These are phyloP conservation scores for Panulirus ornatus DNA, from an alignment of 1,140 invertebrate species.

Conservation along the genomic window DNA sequence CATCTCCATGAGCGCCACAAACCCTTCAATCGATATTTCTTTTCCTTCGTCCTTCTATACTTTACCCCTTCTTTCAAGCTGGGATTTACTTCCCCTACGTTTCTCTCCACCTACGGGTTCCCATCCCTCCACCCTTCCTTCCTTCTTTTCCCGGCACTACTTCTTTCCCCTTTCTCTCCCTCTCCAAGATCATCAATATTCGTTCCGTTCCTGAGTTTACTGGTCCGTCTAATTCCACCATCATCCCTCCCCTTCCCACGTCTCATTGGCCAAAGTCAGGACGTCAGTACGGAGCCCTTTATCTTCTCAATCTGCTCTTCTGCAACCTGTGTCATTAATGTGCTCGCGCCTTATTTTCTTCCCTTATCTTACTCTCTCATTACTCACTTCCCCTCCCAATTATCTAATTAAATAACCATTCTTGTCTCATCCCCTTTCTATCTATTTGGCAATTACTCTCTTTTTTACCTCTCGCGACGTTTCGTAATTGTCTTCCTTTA, in stretches of 20 bases:
- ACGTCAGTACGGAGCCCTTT: background rate
- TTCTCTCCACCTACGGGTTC: background rate
- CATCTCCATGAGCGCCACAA: background rate
- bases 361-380: conserved; percentile 13
- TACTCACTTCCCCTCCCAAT: conserved; percentile 41
- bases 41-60: background rate
- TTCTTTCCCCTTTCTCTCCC: background rate
- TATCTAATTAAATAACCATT: conserved; percentile 47
- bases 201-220: background rate
- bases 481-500: conserved; percentile 19
- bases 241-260: background rate
- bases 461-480: conserved; percentile 33
- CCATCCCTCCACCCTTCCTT: background rate
- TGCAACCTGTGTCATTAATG: background rate
- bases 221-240: background rate
- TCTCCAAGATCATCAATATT: background rate
- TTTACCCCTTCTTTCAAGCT: background rate
- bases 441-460: conserved; percentile 42
- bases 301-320: background rate
- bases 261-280: background rate
- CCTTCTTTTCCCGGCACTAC: background rate
- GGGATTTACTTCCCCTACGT: background rate
- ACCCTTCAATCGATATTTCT: background rate
- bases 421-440: conserved; percentile 39
- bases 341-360: conserved; percentile 6